Base-by-base conservation (phyloP, 2,888 invertebrate species). In the Pseudococcus longispinus region DNA sequence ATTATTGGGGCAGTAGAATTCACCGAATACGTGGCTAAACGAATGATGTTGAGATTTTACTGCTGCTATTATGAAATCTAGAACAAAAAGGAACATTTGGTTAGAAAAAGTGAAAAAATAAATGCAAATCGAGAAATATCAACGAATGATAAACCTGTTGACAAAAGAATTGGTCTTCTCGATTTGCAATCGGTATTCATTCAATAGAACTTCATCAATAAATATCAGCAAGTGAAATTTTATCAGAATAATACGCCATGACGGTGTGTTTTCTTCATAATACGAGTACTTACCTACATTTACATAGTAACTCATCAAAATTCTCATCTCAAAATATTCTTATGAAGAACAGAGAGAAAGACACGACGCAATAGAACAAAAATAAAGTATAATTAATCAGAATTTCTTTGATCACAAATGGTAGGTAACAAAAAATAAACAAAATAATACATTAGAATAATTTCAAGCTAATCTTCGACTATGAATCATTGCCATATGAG, bases 1-100 rank as follows among this genome's bases (percentile, higher is more conserved):
- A 42, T 86, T 80, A 60, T 88, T 88, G 13, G 88, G 88, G 55
- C 88, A 88, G 26, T 32, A 65, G 46, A 32, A 83, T 70, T 70
- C 70, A 15, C 70, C 70, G 15, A 70, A 70, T 2, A 65, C 51
- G 51, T 51, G n/a, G 13, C 23, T 60, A 23, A 60, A 60, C 23
- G 60, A 32, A 29, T 29, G 29, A 0, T 8, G 29, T 18, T 70
- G 29, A 15, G 70, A 70, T 15, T 70, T 26, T 1, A 9, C 18
- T 0, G 29, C 1, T 6, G 29, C 13, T 5, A 18, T 29, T 2
- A 83, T 23, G 13, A 32, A 32, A 51, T 55, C 51, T 51, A 26
- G 2, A 83, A 83, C 55, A 83, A 83, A 83, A 26, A 5, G n/a
- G 0, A n/a, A 51, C 4, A 51, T n/a, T 11, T 23, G 60, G 60